Evolutionary conservation across 2,888 invertebrate species (phyloP), one percentile per base, ranked within the genome.

Genomic region (Ectemnius continuus): DNA sequence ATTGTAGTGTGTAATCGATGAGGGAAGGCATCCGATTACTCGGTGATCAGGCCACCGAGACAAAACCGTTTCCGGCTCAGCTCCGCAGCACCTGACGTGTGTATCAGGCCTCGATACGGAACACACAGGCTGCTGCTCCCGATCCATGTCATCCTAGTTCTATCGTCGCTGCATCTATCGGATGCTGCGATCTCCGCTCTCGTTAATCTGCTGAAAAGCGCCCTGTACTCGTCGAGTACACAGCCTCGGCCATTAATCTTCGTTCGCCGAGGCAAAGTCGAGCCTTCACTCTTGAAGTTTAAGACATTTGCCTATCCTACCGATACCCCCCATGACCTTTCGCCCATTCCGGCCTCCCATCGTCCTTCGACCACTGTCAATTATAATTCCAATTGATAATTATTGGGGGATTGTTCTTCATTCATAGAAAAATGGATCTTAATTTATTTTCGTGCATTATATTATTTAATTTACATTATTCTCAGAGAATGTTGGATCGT

Each of bases 351-450:
- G 63, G 57, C 5, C 72, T 76, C 72, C 66, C 75, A 67, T 70
- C 73, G 69, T 67, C 61, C 57, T 70, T 70, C 59, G 67, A 36
- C 36, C 36, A 36, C 76, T 79, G 80, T 73, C 82, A 82, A 82
- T 82, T 82, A 82, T 36, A 36, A 36, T 36, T 36, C 8, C 6
- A 5, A 36, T 36, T 36, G 36, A 36, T 36, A 36, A 36, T 36
- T 36, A 36, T 36, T 8, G 11, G 36, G 0, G 8, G 11, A 0
- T 36, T 8, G 8, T 2, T 36, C 4, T 36, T 36, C 4, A 36
- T 6, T 36, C 28, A 36, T 4, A 8, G 28, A 6, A 4, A 8
- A 36, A 8, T 36, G 5, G 4, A 36, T 36, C 28, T 36, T 4
- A 36, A 36, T 36, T 2, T 8, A 36, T 20, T 20, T 20, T 20